Evolutionary conservation across 2,113 vertebrate species (phyloP), one percentile per base, ranked within the genome.

Genomic region (Eretmochelys imbricata): DNA sequence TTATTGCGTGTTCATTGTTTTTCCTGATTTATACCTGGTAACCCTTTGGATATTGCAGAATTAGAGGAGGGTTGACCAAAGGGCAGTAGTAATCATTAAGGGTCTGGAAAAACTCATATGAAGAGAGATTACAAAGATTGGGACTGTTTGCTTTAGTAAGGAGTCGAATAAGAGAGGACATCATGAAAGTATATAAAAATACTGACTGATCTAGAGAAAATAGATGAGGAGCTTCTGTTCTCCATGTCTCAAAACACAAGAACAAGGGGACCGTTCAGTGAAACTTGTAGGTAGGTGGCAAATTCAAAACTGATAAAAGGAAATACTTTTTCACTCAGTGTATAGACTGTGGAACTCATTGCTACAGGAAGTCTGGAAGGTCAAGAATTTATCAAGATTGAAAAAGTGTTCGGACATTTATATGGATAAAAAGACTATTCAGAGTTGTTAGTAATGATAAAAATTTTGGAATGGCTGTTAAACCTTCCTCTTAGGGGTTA

Each of bases 221-320:
- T 78, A 94, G 65, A 92, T 81, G 38, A 50, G 92, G 92, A 94
- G 89, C 85, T 97, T 92, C 55, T 89, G 59, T 91, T 97, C 89
- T 92, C 54, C 80, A 31, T 91, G 80, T 83, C 92, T 91, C 57
- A 51, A 55, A 59, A 27, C 78, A 62, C 86, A 85, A 84, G 88
- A 93, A 91, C 84, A 91, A 46, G 75, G 90, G 93, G 84, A 38
- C 84, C 96, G 87, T 85, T 91, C 80, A 85, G 62, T 95, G 94
- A 96, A 96, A 95, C 94, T 93, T 94, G 95, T 93, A 96, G 94
- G 96, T 93, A 96, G 94, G 91, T 92, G 92, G 82, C 76, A 97
- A 97, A 96, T 97, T 96, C 93, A 96, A 93, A 83, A 84, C 80
- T 89, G 95, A 93, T 94, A 93, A 93, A 94, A 96, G 93, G 95